Percentiles rank a stretch among this genome's conserved stretches.
Conservation (phyloP, 2,113 vertebrate genomes). For the Aegithalos caudatus region DNA sequence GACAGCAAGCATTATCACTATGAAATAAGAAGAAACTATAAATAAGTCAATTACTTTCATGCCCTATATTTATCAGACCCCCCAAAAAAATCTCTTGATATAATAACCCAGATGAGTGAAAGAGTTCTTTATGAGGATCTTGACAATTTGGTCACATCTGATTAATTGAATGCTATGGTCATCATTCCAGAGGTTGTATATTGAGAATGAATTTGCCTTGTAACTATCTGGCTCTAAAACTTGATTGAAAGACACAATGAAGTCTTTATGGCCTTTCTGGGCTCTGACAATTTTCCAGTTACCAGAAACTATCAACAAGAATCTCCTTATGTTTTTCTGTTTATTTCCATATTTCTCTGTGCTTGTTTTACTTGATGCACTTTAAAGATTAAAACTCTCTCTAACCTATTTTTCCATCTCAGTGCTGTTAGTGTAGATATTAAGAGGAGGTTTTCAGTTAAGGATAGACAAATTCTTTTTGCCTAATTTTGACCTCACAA, state of each 20-base stretch:
- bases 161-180: conserved; percentile 9
- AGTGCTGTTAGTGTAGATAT: not conserved
- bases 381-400: not conserved
- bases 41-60: not conserved
- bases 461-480: not conserved
- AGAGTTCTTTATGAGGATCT: conserved; percentile 44
- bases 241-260: conserved; percentile 33
- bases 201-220: conserved; percentile 41
- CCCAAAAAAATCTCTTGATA: not conserved
- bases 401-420: not conserved
- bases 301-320: not conserved
- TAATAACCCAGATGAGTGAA: conserved; percentile 25
- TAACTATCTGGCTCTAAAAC: conserved; percentile 43
- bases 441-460: not conserved
- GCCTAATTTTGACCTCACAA: not conserved
- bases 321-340: not conserved
- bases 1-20: not conserved
- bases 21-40: conserved; percentile 7
- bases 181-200: conserved; percentile 7
- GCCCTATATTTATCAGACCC: not conserved
- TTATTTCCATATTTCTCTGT: conserved; percentile 3
- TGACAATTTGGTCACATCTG: conserved; percentile 41
- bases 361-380: not conserved
- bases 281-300: conserved; percentile 10
- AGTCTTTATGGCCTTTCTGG: conserved; percentile 45